phyloP scores from a whole-genome alignment of 1,140 invertebrate genomes.

The Drosophila serrata region DNA sequence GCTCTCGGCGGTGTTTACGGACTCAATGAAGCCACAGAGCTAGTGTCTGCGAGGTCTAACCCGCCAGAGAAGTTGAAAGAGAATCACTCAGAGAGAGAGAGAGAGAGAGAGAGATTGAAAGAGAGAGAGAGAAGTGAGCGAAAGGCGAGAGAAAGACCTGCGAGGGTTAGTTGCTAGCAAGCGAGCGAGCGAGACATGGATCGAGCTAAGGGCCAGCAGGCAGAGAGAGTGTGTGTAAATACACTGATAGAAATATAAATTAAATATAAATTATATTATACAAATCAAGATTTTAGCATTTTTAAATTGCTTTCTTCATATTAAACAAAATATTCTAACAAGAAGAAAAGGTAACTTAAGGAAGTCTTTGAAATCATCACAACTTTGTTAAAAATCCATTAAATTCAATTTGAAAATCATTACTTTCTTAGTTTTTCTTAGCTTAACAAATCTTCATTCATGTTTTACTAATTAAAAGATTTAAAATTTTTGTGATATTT shows the following conservation, averaged over 20 bases:
- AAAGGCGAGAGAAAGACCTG: constrained; percentile 5
- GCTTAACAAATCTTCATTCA: too few relatives aligned
- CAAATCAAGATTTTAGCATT: neutral
- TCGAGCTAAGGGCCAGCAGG: constrained; percentile 25
- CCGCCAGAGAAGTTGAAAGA: constrained; percentile 16
- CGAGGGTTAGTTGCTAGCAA: constrained; percentile 7
- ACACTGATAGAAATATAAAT: neutral
- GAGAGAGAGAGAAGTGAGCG: neutral
- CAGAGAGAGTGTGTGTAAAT: neutral
- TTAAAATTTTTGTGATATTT: too few relatives aligned
- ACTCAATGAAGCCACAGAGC: constrained; percentile 36
- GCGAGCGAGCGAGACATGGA: constrained; percentile 18
- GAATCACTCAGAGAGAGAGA: constrained; percentile 8
- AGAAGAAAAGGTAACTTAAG: neutral
- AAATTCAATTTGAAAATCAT: too few relatives aligned
- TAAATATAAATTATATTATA: neutral
- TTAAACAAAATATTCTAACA: neutral
- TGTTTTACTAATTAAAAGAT: too few relatives aligned
- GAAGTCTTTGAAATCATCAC: too few relatives aligned
- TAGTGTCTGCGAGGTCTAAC: constrained; percentile 58
- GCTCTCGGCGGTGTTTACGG: constrained; percentile 59
- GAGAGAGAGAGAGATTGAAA: constrained; percentile 2
- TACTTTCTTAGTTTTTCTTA: too few relatives aligned
- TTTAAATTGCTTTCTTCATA: neutral
- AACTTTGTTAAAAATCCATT: too few relatives aligned